These are phyloP conservation scores for Perizoma affinitatum DNA, from an alignment of 2,888 invertebrate genomes.

Conservation along the genomic window DNA sequence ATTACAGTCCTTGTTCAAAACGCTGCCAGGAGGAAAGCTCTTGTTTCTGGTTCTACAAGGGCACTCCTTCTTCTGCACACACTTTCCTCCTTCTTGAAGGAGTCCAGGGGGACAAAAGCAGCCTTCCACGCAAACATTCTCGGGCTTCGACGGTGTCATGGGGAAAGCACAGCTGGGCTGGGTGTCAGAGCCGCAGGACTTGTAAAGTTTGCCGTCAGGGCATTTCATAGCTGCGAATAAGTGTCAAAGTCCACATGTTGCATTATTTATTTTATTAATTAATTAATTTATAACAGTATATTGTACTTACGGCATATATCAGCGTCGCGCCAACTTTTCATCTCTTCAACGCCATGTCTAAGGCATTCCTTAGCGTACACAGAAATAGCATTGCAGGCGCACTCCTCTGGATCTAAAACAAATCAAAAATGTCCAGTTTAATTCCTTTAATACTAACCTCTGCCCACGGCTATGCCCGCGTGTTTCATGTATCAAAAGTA, in stretches of 20 bases:
- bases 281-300: too few species aligned
- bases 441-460: constrained; percentile 5
- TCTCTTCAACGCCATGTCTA: constrained; percentile 85
- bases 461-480: too few species aligned
- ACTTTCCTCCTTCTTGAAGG: constrained; percentile 89
- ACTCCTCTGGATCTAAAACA: constrained; percentile 81
- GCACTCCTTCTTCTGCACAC: constrained; percentile 88
- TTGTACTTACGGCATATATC: constrained; percentile 90
- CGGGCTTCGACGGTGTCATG: constrained; percentile 44
- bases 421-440: too few species aligned
- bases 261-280: too few species aligned
- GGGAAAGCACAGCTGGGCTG: constrained; percentile 89
- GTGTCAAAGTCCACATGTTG: too few species aligned
- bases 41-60: constrained; percentile 92
- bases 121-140: constrained; percentile 90
- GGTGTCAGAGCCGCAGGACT: constrained; percentile 89
- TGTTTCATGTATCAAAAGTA: too few species aligned
- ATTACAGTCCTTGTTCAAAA: constrained; percentile 92
- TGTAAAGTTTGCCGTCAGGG: constrained; percentile 89
- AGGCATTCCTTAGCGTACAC: constrained; percentile 91
- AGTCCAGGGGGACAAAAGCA: constrained; percentile 94
- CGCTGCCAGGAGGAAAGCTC: constrained; percentile 87
- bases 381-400: constrained; percentile 90
- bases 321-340: constrained; percentile 90
- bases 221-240: constrained; percentile 88